phyloP scores from a whole-genome alignment of 2,113 vertebrate genomes.

The Trinectes maculatus region DNA sequence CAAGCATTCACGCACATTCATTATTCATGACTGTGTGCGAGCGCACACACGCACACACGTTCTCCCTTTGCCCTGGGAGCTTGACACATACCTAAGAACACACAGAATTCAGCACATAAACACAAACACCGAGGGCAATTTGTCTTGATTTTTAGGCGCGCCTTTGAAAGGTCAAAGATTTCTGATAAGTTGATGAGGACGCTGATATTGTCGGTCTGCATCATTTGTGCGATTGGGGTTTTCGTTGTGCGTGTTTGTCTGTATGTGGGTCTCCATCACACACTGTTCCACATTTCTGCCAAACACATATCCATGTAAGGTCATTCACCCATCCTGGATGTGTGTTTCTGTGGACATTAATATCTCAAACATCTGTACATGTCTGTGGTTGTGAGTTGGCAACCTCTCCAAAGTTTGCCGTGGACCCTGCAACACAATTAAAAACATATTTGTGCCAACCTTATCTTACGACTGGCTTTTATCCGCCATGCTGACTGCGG shows the following conservation, averaged over 20 bases:
- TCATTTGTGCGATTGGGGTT: conserved; percentile 31
- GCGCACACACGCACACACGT: conserved; percentile 35
- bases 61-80: conserved; percentile 30
- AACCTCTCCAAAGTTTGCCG: conserved; percentile 63
- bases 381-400: conserved; percentile 67
- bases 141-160: conserved; percentile 53
- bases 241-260: conserved; percentile 26
- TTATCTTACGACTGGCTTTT: conserved; percentile 75
- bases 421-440: conserved; percentile 60
- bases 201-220: conserved; percentile 54
- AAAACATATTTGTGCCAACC: conserved; percentile 75
- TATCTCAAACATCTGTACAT: conserved; percentile 70
- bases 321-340: conserved; percentile 44
- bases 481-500: conserved; percentile 77
- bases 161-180: conserved; percentile 53
- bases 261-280: conserved; percentile 48
- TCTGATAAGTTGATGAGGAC: conserved; percentile 41
- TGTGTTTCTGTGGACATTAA: conserved; percentile 62
- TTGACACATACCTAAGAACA: conserved; percentile 38
- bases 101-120: conserved; percentile 51
- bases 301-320: conserved; percentile 67
- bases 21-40: conserved; percentile 62
- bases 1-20: conserved; percentile 72
- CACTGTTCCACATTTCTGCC: conserved; percentile 45
- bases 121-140: conserved; percentile 56